These are phyloP conservation scores for Anguilla pacifica DNA, from an alignment of 2,797 vertebrate genomes.

Conservation along the genomic window DNA sequence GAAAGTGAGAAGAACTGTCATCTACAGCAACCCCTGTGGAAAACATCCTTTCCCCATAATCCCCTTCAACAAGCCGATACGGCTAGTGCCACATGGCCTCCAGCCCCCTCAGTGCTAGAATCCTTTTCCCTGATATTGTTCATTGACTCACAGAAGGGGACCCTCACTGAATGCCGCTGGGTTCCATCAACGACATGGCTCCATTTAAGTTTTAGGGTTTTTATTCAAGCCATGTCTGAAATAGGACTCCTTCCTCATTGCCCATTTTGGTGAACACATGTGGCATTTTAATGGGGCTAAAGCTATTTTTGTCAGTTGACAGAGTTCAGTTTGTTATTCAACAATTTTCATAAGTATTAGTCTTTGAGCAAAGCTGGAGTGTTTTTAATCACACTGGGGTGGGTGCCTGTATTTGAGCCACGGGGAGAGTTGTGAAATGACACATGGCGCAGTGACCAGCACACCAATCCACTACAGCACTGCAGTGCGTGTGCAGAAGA, in stretches of 20 bases:
- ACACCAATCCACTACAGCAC: not conserved
- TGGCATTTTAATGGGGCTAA: not conserved
- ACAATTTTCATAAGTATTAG: not conserved
- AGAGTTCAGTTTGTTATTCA: not conserved
- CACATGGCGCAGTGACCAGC: not conserved
- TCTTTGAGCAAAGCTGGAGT: not conserved
- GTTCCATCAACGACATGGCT: not conserved
- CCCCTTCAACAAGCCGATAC: not conserved
- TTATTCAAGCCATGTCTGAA: not conserved
- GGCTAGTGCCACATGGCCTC: not conserved
- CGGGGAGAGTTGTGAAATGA: not conserved
- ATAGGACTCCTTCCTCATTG: not conserved
- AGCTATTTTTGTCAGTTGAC: not conserved
- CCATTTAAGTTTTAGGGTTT: too few species aligned
- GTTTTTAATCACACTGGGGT: not conserved
- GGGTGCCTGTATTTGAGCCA: not conserved
- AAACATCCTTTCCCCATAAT: slow-evolving; percentile 15
- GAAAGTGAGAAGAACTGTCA: slow-evolving; percentile 18
- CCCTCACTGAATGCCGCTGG: not conserved
- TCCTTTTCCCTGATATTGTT: not conserved
- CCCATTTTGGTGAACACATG: not conserved
- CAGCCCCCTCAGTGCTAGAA: not conserved
- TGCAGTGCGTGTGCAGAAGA: slow-evolving; percentile 1
- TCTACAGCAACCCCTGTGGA: slow-evolving; percentile 4
- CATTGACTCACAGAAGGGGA: not conserved